Evolutionary conservation across 2,797 vertebrate species (phyloP).

Genomic region (Protonibea diacanthus): DNA sequence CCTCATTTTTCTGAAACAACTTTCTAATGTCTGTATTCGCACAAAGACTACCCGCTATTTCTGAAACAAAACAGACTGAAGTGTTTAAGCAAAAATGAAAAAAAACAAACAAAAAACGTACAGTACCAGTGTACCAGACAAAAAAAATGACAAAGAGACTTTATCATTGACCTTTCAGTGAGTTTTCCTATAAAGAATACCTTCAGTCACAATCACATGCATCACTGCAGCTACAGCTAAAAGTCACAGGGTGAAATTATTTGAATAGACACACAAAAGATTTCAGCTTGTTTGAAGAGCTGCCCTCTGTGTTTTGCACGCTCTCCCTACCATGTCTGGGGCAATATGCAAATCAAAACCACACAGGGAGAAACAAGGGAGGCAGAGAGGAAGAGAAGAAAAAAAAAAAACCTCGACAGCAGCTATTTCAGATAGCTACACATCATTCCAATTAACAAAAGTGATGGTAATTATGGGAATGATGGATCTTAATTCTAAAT

Average conservation of each 20-base stretch:
- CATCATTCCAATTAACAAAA: conserved; percentile 44
- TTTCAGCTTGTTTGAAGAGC: conserved; percentile 72
- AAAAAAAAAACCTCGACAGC: not conserved
- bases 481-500: conserved; percentile 13
- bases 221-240: conserved; percentile 58
- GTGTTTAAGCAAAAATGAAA: conserved; percentile 17
- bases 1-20: conserved; percentile 50
- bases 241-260: conserved; percentile 68
- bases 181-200: conserved; percentile 54
- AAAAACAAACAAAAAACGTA: conserved; percentile 1
- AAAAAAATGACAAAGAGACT: conserved; percentile 27
- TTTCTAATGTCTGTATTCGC: conserved; percentile 38
- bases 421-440: conserved; percentile 43
- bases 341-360: conserved; percentile 69
- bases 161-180: conserved; percentile 64
- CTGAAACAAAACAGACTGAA: conserved; percentile 5
- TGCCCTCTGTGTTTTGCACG: conserved; percentile 64
- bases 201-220: conserved; percentile 64
- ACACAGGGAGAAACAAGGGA: conserved; percentile 25
- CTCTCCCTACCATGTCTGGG: conserved; percentile 53
- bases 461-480: conserved; percentile 34
- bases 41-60: not conserved
- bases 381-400: not conserved
- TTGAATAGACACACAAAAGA: conserved; percentile 74
- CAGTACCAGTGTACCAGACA: not conserved